A percentile compares a stretch with the other conserved stretches of the same genome.
These are phyloP conservation scores for Eristalis tenax DNA, from an alignment of 2,888 invertebrate genomes.

Conservation along the genomic window DNA sequence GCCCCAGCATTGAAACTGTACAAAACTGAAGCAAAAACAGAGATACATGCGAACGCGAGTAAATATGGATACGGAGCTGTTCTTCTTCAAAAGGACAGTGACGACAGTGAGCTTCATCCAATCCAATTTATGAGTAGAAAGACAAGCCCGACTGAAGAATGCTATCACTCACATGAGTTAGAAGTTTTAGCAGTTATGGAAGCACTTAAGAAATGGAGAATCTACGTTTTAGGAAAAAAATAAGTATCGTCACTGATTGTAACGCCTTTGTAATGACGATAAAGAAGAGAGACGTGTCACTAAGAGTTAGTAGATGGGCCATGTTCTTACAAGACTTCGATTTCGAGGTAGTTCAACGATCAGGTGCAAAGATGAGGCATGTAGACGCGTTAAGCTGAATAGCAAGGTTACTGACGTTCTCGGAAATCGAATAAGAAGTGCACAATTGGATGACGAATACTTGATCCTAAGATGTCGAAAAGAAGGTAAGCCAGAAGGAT, in stretches of 20 bases:
- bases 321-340: constrained; percentile 68
- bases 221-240: constrained; percentile 63
- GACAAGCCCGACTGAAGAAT: too few species aligned
- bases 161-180: too few species aligned
- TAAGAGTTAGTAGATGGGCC: constrained; percentile 65
- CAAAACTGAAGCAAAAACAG: constrained; percentile 23
- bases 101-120: not conserved
- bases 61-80: constrained; percentile 45
- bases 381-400: constrained; percentile 61
- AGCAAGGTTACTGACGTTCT: too few species aligned
- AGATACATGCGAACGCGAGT: constrained; percentile 52
- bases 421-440: not conserved
- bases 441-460: constrained; percentile 1
- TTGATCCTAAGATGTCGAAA: too few species aligned
- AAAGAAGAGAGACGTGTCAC: constrained; percentile 37
- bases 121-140: too few species aligned
- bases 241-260: constrained; percentile 41
- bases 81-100: constrained; percentile 36
- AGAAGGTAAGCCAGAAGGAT: too few species aligned
- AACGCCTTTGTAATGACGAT: constrained; percentile 49
- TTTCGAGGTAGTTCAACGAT: constrained; percentile 65
- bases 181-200: too few species aligned
- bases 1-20: constrained; percentile 24
- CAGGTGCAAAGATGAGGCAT: constrained; percentile 1
- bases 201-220: constrained; percentile 68